Evolutionary conservation across 2,797 vertebrate genomes (phyloP), one percentile per base, ranked within the genome.

Genomic region (Esox lucius): DNA sequence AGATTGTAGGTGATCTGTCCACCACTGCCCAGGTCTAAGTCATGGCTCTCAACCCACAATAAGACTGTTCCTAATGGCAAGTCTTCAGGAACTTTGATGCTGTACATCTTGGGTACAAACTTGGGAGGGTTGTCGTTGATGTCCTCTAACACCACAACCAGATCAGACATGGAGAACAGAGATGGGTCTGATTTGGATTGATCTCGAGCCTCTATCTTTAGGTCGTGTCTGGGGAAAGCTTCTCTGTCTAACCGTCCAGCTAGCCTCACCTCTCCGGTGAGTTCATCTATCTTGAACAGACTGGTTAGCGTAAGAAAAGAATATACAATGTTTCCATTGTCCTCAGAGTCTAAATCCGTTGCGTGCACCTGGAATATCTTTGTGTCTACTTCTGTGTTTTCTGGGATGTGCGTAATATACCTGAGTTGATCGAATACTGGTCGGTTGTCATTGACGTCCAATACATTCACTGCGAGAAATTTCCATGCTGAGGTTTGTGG

Each of bases 401-500:
- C 98, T 19, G 93, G 91, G 82, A 98, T 83, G 0, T 56, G 87
- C 65, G 96, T 74, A 81, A 96, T 94, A 74, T 96, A 97, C 61
- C 93, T 93, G 26, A 92, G 91, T 35, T 95, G 94, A 71, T 94
- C 86, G 78, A 99, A 99, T 73, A 85, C 81, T n/a, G 98, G 98
- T 3, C 93, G 87, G 15, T 97, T 96, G 83, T 99, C 97, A 24
- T 99, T 99, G 79, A 92, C 90, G 83, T 99, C 98, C 83, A 95
- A 77, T 75, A 99, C 86, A 31, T 94, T 97, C 74, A 99, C 93
- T 0, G 95, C 96, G 56, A 99, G 73, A 1, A 97, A 92, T 81
- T 96, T 98, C 97, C 97, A 99, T 0, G 95, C 94, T 0, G 96
- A 96, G 48, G 88, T 96, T 51, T 95, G 96, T 15, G 96, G 97